These are phyloP conservation scores for Drosophila demipolita DNA, from an alignment of 2,888 invertebrate genomes.

Conservation along the genomic window DNA sequence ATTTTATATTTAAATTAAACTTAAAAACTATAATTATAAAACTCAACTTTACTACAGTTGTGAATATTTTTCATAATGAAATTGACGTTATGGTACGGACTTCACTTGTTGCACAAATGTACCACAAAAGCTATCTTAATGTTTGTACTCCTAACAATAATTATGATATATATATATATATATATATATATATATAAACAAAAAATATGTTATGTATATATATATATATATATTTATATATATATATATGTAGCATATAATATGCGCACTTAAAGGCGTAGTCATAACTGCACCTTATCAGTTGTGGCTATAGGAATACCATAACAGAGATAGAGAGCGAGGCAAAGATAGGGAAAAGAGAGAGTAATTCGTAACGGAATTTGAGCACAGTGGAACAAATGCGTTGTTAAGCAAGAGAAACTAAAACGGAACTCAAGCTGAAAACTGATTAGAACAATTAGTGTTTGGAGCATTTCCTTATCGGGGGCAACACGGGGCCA, in stretches of 20 bases:
- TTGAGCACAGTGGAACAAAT: not conserved
- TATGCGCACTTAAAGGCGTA: not conserved
- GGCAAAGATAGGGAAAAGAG: not conserved
- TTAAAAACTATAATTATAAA: not conserved
- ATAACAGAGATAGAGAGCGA: not conserved
- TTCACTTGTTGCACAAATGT: not conserved
- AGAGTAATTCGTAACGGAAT: not conserved
- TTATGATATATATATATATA: not conserved
- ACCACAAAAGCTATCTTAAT: not conserved
- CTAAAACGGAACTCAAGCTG: not conserved
- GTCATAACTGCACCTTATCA: not conserved
- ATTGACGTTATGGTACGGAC: not conserved
- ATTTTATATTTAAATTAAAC: not conserved
- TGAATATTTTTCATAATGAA: not conserved
- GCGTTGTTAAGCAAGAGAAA: not conserved
- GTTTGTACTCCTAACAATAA: too few relatives aligned
- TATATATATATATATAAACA: not conserved
- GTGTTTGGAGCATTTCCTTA: not conserved
- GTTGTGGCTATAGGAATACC: not conserved
- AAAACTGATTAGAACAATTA: slow-evolving; percentile 20
- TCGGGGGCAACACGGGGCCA: not conserved
- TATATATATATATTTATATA: not conserved
- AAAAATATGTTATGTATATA: not conserved
- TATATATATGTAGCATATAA: not conserved
- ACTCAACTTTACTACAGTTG: too few relatives aligned